Evolutionary conservation across 37 sponge, comb jelly and placozoan species (phyloP).

Genomic region (Beroe forskalii): DNA sequence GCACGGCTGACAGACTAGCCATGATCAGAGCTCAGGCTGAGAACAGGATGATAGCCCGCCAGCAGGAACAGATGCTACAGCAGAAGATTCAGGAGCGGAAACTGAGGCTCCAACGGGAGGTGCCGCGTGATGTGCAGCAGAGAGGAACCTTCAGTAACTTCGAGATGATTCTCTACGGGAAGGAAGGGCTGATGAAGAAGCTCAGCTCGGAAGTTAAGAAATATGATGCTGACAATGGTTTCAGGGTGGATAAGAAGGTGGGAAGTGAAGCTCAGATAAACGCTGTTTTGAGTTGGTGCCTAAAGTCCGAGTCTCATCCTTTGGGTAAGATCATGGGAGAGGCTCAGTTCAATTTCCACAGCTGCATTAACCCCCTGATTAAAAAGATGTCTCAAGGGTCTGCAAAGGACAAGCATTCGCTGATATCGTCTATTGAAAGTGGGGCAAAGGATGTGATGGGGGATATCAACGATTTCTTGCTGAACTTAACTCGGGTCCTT

Average conservation of each 20-base stretch:
- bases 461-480: neutral
- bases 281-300: neutral
- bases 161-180: neutral
- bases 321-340: neutral
- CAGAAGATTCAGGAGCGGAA: neutral
- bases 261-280: neutral
- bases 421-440: neutral
- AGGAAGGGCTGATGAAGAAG: neutral
- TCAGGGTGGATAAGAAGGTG: neutral
- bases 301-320: neutral
- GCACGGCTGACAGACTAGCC: neutral
- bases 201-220: neutral
- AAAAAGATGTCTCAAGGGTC: neutral
- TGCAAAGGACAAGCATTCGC: neutral
- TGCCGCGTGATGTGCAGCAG: neutral
- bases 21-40: neutral
- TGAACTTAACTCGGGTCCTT: neutral
- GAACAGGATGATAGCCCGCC: neutral
- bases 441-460: neutral
- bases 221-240: neutral
- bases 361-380: neutral
- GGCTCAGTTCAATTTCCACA: neutral
- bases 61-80: neutral
- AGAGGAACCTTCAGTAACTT: neutral
- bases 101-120: neutral